These are phyloP conservation scores for Dermochelys coriacea DNA, from an alignment of 2,797 vertebrate species.

Conservation along the genomic window DNA sequence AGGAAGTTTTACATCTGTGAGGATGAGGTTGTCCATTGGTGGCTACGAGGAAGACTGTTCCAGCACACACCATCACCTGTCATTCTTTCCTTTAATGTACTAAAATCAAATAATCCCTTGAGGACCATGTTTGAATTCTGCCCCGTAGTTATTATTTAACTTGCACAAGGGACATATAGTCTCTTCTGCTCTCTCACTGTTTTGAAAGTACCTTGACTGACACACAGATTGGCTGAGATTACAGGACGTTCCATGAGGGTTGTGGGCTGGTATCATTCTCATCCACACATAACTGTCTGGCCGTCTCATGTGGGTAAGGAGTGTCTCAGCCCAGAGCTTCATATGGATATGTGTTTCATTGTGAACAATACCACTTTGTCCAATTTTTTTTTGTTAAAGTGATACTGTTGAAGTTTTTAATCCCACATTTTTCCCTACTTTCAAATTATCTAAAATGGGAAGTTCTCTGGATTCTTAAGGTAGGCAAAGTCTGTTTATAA, in stretches of 20 bases:
- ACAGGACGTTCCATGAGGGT: slow-evolving; percentile 95
- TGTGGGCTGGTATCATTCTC: slow-evolving; percentile 99
- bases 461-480: too few relatives aligned
- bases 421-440: not conserved
- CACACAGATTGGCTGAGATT: slow-evolving; percentile 91
- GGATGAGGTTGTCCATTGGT: accelerated
- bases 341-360: not conserved
- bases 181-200: not conserved
- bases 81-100: not conserved
- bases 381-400: not conserved
- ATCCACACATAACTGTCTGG: slow-evolving; percentile 98
- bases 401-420: not conserved
- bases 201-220: slow-evolving; percentile 76
- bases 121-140: not conserved
- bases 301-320: slow-evolving; percentile 93
- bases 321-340: not conserved
- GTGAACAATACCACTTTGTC: accelerated
- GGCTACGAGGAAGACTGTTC: not conserved
- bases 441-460: not conserved
- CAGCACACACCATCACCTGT: accelerated
- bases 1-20: not conserved
- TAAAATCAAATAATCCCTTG: not conserved
- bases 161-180: accelerated
- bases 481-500: not conserved
- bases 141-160: not conserved